phyloP scores from a whole-genome alignment of 2,797 vertebrate genomes.

The Gymnothorax javanicus region DNA sequence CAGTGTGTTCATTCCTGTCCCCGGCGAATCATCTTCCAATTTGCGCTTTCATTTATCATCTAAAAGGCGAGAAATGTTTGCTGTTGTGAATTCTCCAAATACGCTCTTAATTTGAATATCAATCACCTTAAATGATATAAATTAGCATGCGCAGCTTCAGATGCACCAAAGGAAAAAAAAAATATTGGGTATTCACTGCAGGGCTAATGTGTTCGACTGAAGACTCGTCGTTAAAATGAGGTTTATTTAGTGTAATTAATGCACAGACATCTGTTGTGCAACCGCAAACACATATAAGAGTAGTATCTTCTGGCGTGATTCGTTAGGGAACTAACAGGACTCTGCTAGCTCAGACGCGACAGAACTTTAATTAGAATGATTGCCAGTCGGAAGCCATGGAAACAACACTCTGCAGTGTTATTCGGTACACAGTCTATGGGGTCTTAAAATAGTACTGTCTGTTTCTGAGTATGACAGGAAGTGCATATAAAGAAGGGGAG shows the following conservation, averaged over 20 bases:
- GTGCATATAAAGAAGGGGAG: background rate
- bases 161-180: background rate
- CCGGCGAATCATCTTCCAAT: slow-evolving; percentile 11
- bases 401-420: slow-evolving; percentile 34
- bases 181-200: background rate
- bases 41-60: slow-evolving; percentile 16
- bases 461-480: background rate
- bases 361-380: slow-evolving; percentile 18
- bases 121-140: slow-evolving; percentile 22
- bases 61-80: background rate
- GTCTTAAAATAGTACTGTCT: slow-evolving; percentile 36
- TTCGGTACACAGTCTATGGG: slow-evolving; percentile 7
- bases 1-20: background rate
- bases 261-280: slow-evolving; percentile 27
- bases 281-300: background rate
- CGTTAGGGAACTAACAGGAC: slow-evolving; percentile 2
- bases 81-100: slow-evolving; percentile 21
- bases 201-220: slow-evolving; percentile 19
- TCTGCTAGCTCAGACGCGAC: slow-evolving; percentile 3
- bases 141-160: slow-evolving; percentile 19
- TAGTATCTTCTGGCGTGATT: slow-evolving; percentile 3
- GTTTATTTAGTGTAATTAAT: slow-evolving; percentile 33
- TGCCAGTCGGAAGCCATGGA: slow-evolving; percentile 25
- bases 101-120: slow-evolving; percentile 24
- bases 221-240: slow-evolving; percentile 16